These are phyloP conservation scores for Cantharis rufa DNA, from an alignment of 2,888 invertebrate species.

Conservation along the genomic window DNA sequence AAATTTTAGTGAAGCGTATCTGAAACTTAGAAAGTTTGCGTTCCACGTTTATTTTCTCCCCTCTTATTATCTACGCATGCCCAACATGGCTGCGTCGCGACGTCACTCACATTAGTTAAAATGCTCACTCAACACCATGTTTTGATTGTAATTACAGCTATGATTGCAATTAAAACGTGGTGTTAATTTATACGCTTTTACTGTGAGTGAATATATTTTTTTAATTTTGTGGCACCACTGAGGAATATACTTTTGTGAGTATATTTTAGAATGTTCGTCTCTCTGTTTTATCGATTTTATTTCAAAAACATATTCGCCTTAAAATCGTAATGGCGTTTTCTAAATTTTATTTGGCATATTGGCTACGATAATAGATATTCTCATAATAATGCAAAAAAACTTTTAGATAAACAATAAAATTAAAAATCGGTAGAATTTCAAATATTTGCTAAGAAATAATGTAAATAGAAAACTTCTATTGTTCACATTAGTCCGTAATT, in stretches of 20 bases:
- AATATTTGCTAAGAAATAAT: background rate
- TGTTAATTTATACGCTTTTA: slow-evolving; percentile 3
- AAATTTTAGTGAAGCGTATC: slow-evolving; percentile 30
- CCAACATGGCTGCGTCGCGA: slow-evolving; percentile 50
- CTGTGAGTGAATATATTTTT: slow-evolving; percentile 11
- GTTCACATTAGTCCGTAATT: background rate
- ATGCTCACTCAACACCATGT: slow-evolving; percentile 44
- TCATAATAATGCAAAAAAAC: background rate
- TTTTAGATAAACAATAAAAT: background rate
- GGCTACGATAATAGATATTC: background rate
- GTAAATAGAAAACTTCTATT: background rate
- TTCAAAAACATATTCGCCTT: slow-evolving; percentile 39
- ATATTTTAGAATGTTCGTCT: slow-evolving; percentile 2
- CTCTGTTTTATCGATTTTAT: slow-evolving; percentile 43
- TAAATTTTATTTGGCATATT: background rate
- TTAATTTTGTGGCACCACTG: background rate
- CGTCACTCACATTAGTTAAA: slow-evolving; percentile 31
- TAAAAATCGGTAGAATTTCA: background rate
- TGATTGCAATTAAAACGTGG: slow-evolving; percentile 31
- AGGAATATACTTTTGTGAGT: slow-evolving; percentile 4
- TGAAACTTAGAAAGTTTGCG: slow-evolving; percentile 46
- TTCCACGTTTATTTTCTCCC: slow-evolving; percentile 37
- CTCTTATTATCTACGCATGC: slow-evolving; percentile 44
- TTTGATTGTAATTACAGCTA: slow-evolving; percentile 44
- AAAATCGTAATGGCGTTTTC: slow-evolving; percentile 27